Evolutionary conservation across 2,113 vertebrate genomes (phyloP).

Genomic region (Oenanthe oenanthe): DNA sequence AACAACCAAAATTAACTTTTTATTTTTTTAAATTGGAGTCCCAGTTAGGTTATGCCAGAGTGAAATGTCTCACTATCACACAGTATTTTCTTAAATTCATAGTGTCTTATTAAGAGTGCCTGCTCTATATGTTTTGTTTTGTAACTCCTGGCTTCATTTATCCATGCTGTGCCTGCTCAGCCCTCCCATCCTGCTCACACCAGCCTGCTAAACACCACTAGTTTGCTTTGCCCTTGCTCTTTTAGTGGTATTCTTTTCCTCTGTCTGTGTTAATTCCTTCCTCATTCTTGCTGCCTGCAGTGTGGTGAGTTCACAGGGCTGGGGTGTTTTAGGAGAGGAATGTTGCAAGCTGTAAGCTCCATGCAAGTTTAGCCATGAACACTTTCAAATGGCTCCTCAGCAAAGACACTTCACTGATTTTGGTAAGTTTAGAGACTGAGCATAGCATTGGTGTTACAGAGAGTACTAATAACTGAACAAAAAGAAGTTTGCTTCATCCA

Average conservation of each 20-base stretch:
- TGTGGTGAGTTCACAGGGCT: not conserved
- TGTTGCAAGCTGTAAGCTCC: not conserved
- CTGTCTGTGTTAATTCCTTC: not conserved
- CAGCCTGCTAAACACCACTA: not conserved
- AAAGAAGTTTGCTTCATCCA: not conserved
- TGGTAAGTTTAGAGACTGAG: not conserved
- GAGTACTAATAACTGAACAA: not conserved
- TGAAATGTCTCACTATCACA: not conserved
- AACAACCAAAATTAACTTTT: not conserved
- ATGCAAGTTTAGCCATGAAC: not conserved
- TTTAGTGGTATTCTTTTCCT: not conserved
- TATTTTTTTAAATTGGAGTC: not conserved
- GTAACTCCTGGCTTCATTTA: not conserved
- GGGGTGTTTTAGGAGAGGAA: not conserved
- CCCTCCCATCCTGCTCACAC: not conserved
- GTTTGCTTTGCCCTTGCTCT: not conserved
- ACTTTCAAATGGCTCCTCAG: not conserved
- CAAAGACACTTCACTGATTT: not conserved
- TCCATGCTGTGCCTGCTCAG: not conserved
- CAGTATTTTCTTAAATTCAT: not conserved
- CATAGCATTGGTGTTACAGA: not conserved
- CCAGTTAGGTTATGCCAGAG: not conserved
- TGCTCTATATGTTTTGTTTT: not conserved
- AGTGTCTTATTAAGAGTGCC: not conserved
- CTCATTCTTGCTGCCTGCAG: not conserved